Evolutionary conservation across 1,140 invertebrate genomes (phyloP), one percentile per base, ranked within the genome.

Genomic region (Brachionus rotundiformis): DNA sequence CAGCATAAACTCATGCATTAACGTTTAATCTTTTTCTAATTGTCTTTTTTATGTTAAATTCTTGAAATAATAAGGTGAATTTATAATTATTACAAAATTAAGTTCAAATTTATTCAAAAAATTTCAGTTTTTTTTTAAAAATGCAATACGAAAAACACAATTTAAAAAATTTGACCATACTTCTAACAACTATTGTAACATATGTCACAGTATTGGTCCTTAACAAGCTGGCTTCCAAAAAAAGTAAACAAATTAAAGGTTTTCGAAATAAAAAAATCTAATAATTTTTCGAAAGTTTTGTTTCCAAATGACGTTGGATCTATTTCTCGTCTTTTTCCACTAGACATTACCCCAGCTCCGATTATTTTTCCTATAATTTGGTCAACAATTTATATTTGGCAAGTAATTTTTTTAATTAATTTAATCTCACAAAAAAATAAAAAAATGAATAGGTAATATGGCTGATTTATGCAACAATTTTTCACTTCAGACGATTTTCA

Each of bases 381-480:
- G 76, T 36, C 47, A 23, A 36, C 16, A 10, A 79, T 79, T 11
- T 79, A 59, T 19, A 5, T 59, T 29, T 79, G 76, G 76, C 76
- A 79, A 41, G 73, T 77, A 59, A 77, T 6, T 16, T 25, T 29
- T 16, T 6, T 36, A 19, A 16, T 16, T 3, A 33, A 19, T 1
- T 0, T 5, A 8, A 19, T 54, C 8, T 54, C 1, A 23, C 7
- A 54, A 54, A 2, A 2, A 54, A 2, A 6, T 54, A 3, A 7
- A 54, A 23, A 81, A 59, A 82, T 4, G 86, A 84, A 84, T 83
- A 86, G 71, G 81, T 84, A 2, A 44, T 85, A 1, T 86, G 84
- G 85, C 82, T 86, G 1, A 19, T 86, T 5, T 86, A 86, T 81
- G 83, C 83, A 6, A n/a, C 86, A 4, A 82, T 83, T 36, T 83